Percentiles rank a stretch among this genome's conserved stretches.
Evolutionary conservation across 2,888 invertebrate genomes (phyloP).

Genomic region (Caenorhabditis sp.): DNA sequence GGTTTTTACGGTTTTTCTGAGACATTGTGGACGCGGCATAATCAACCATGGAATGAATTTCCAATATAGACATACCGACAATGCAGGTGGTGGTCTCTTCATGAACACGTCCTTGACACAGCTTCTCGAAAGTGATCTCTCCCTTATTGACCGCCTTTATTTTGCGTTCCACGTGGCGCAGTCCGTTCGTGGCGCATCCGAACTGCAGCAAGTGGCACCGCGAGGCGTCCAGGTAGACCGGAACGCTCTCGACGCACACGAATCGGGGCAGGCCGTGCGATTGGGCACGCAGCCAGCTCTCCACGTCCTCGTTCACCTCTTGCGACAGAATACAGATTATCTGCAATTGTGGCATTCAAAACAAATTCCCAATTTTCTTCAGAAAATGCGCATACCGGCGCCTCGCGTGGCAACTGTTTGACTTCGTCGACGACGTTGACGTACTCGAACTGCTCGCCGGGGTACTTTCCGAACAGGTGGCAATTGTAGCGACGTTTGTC

Average conservation of each 20-base stretch:
- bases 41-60: no score
- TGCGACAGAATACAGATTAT: constrained; percentile 49
- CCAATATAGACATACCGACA: constrained; percentile 40
- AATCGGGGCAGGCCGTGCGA: constrained; percentile 30
- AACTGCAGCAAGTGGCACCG: constrained; percentile 49
- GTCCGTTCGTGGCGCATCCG: constrained; percentile 48
- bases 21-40: no score
- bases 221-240: constrained; percentile 14
- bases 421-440: constrained; percentile 46
- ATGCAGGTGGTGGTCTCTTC: constrained; percentile 19
- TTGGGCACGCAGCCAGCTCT: constrained; percentile 46
- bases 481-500: constrained; percentile 54
- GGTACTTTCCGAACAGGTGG: constrained; percentile 55
- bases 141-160: not conserved
- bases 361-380: not conserved
- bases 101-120: no score
- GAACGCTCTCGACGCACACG: constrained; percentile 43
- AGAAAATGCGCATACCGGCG: constrained; percentile 25
- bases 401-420: constrained; percentile 33
- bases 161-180: constrained; percentile 36
- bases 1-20: no score
- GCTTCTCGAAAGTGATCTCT: constrained; percentile 23
- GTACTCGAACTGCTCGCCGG: constrained; percentile 46
- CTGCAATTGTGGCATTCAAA: constrained; percentile 15
- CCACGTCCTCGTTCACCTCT: constrained; percentile 48